These are phyloP conservation scores for Gavialis gangeticus DNA, from an alignment of 2,113 vertebrate genomes.

Conservation along the genomic window DNA sequence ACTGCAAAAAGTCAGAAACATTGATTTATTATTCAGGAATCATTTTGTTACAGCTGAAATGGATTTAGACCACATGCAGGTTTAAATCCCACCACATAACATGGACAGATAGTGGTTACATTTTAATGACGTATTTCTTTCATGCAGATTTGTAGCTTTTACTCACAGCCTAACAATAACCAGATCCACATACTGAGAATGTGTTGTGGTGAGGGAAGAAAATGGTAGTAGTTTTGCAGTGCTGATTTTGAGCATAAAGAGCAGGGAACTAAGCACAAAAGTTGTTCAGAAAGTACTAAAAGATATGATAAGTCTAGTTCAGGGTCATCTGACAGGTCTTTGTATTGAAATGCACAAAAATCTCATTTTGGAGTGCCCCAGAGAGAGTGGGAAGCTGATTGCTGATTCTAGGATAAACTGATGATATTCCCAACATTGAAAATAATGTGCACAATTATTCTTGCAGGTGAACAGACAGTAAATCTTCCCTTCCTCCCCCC, in stretches of 20 bases:
- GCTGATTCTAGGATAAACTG: background rate
- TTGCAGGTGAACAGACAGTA: background rate
- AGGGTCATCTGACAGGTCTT: background rate
- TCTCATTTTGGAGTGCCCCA: background rate
- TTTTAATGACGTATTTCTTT: background rate
- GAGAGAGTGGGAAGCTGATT: background rate
- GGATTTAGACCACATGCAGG: background rate
- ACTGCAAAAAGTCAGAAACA: rapidly evolving
- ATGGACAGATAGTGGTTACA: background rate
- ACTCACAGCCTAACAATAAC: background rate
- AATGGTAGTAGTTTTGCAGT: background rate
- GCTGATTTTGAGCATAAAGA: background rate
- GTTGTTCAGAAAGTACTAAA: background rate
- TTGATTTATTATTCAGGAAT: background rate
- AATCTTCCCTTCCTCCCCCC: too few relatives aligned
- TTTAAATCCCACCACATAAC: background rate
- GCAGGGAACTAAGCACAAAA: background rate
- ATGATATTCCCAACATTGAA: too few relatives aligned
- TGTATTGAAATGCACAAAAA: background rate
- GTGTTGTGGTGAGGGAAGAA: background rate
- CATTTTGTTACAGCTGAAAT: background rate
- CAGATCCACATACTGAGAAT: background rate
- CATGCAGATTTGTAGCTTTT: background rate
- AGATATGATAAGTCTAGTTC: background rate
- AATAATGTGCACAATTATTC: background rate